Conservation (phyloP, 2,797 vertebrate species). For the Podargus strigoides region DNA sequence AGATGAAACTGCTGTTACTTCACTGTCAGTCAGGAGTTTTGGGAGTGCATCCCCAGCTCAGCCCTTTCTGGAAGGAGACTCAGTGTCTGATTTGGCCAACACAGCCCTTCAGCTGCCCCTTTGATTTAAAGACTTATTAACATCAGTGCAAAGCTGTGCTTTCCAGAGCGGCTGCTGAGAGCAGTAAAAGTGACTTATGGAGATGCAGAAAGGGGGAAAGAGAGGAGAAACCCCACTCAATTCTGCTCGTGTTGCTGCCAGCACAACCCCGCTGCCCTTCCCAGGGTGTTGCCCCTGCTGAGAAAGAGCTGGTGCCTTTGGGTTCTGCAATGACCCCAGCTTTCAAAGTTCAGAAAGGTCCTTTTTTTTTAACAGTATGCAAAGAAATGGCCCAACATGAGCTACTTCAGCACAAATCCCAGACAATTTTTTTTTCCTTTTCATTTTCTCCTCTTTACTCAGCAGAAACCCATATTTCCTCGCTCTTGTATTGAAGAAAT, state of each 20-base stretch:
- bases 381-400: not conserved
- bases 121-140: conserved; percentile 31
- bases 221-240: not conserved
- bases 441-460: not conserved
- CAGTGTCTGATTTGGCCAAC: not conserved
- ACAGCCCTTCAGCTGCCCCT: not conserved
- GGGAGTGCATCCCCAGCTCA: not conserved
- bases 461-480: not conserved
- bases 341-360: not conserved
- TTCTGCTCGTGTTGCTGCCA: not conserved
- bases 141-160: not conserved
- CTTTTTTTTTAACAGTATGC: not conserved
- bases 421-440: not conserved
- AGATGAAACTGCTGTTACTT: too few relatives aligned
- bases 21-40: rapidly evolving
- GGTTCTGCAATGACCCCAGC: not conserved
- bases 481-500: not conserved
- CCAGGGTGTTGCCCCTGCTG: not conserved
- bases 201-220: not conserved
- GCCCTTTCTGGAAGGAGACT: not conserved
- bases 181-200: not conserved
- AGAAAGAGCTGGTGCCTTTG: not conserved
- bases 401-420: not conserved
- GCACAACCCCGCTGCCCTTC: not conserved
- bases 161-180: not conserved